Conservation (phyloP, 2,797 vertebrate genomes). For the Gambusia yucatana region DNA sequence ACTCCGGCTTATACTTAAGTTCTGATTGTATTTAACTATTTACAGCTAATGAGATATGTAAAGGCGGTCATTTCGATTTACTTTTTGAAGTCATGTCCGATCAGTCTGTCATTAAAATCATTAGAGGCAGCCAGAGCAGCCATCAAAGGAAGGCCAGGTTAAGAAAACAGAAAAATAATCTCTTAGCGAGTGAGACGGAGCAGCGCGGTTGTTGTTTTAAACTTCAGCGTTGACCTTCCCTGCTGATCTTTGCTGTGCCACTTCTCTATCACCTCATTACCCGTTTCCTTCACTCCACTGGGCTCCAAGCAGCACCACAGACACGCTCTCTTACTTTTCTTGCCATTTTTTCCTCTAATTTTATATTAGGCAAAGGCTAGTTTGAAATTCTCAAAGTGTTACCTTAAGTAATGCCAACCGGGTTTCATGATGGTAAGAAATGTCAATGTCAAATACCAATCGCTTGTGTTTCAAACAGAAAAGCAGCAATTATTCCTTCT, state of each 20-base stretch:
- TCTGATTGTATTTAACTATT: background rate
- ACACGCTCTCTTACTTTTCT: slow-evolving; percentile 1
- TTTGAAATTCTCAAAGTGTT: background rate
- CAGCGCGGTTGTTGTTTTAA: slow-evolving; percentile 5
- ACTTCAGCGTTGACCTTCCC: background rate
- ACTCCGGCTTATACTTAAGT: background rate
- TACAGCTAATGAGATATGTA: background rate
- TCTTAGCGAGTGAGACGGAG: background rate
- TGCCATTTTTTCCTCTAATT: slow-evolving; percentile 10
- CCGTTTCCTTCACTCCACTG: slow-evolving; percentile 12
- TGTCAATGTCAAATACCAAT: background rate
- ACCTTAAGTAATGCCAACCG: background rate
- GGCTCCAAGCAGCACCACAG: background rate
- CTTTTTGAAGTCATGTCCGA: background rate
- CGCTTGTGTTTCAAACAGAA: background rate
- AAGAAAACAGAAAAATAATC: background rate
- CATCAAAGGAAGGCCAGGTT: background rate
- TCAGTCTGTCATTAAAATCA: background rate
- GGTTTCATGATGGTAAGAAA: background rate
- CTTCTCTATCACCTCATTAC: slow-evolving; percentile 11
- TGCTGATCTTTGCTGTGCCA: slow-evolving; percentile 7
- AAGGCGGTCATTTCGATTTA: background rate
- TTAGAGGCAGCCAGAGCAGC: background rate
- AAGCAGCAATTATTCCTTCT: background rate
- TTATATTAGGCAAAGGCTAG: slow-evolving; percentile 9